Conservation (phyloP, 2,888 invertebrate genomes). For the Xanthia icteritia region DNA sequence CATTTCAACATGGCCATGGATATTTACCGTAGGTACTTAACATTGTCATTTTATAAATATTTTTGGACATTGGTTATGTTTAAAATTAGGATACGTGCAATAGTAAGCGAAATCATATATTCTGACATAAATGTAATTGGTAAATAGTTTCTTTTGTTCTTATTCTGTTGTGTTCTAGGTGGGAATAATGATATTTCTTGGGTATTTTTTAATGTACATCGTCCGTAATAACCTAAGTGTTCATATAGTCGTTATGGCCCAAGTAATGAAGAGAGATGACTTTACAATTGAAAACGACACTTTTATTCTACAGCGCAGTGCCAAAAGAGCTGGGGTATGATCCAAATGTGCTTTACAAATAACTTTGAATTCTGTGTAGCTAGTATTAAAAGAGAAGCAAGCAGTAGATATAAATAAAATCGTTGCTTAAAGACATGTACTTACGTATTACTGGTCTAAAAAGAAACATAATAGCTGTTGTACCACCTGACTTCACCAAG, state of each 20-base stretch:
- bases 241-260: constrained; percentile 85
- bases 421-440: not conserved
- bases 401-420: not conserved
- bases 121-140: not conserved
- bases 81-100: constrained; percentile 82
- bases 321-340: constrained; percentile 63
- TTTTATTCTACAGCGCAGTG: not conserved
- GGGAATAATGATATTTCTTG: constrained; percentile 91
- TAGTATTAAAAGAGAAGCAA: constrained; percentile 1
- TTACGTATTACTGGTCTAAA: not conserved
- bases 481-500: not conserved
- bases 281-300: not conserved
- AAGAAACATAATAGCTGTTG: not conserved
- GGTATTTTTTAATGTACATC: constrained; percentile 85
- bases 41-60: constrained; percentile 43
- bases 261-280: constrained; percentile 70
- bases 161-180: constrained; percentile 71
- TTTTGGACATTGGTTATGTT: constrained; percentile 74
- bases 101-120: constrained; percentile 75
- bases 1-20: constrained; percentile 69
- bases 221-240: constrained; percentile 87
- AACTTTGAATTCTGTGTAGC: not conserved
- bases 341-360: constrained; percentile 13
- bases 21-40: constrained; percentile 11
- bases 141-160: not conserved